phyloP scores from a whole-genome alignment of 2,888 invertebrate species.

The Mycalesis mineus region DNA sequence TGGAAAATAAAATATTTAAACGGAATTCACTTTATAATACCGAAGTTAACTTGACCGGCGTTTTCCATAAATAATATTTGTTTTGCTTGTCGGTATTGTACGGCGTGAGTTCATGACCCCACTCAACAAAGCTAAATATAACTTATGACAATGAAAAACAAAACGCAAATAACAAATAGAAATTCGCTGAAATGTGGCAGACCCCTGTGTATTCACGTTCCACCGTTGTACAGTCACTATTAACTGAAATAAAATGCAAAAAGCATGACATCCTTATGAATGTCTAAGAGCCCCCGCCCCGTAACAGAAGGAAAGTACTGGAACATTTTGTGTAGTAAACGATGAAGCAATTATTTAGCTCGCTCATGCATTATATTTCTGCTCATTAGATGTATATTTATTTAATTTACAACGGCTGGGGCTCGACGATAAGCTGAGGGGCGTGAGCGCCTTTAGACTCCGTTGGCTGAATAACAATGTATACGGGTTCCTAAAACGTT shows the following conservation, averaged over 20 bases:
- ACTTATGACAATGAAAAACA: neutral
- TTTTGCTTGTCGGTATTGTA: too few species aligned
- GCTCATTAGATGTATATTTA: conserved; percentile 78
- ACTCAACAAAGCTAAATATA: neutral
- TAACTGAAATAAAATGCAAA: conserved; percentile 22
- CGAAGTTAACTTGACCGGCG: too few species aligned
- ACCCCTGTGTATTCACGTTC: conserved; percentile 20
- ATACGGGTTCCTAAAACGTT: conserved; percentile 60
- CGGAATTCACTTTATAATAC: too few species aligned
- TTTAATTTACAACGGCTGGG: conserved; percentile 77
- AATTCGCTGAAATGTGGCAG: conserved; percentile 2
- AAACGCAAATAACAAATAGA: neutral
- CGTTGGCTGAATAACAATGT: conserved; percentile 75
- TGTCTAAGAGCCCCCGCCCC: conserved; percentile 9
- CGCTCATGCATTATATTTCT: conserved; percentile 74
- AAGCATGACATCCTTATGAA: conserved; percentile 18
- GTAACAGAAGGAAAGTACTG: conserved; percentile 8
- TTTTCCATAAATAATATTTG: too few species aligned
- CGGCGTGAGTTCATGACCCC: neutral
- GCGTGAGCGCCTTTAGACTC: conserved; percentile 65
- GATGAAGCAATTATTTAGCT: conserved; percentile 73
- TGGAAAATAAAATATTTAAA: too few species aligned
- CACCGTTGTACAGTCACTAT: conserved; percentile 8
- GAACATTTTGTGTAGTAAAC: conserved; percentile 37
- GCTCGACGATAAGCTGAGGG: conserved; percentile 70